A percentile compares a stretch with the other conserved stretches of the same genome.
phyloP scores from a whole-genome alignment of 1,140 invertebrate genomes.

The Drosophila nikananu region DNA sequence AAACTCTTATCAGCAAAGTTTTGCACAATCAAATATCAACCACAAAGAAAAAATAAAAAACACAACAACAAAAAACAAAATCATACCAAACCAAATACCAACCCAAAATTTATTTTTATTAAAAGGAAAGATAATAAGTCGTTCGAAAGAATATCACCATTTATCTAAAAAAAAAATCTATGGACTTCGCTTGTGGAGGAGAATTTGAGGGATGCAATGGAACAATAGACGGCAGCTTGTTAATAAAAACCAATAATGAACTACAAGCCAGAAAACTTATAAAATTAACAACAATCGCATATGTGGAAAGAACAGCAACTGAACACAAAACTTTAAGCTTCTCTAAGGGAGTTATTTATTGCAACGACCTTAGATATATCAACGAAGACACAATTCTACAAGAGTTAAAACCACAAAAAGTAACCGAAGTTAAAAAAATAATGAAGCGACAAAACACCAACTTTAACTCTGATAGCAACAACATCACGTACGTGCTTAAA shows the following conservation, averaged over 20 bases:
- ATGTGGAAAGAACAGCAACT: slow-evolving; percentile 1
- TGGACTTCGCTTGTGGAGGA: no score
- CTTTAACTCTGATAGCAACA: slow-evolving; percentile 3
- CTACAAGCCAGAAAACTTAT: slow-evolving; percentile 3
- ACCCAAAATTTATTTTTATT: slow-evolving; percentile 6
- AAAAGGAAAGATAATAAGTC: background rate
- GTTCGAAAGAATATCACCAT: no score
- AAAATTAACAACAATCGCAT: slow-evolving; percentile 7
- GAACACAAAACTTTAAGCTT: slow-evolving; percentile 20
- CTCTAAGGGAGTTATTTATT: slow-evolving; percentile 14
- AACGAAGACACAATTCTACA: slow-evolving; percentile 12
- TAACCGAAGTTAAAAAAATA: slow-evolving; percentile 16
- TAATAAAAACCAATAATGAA: slow-evolving; percentile 17
- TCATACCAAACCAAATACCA: background rate
- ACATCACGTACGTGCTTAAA: slow-evolving; percentile 4
- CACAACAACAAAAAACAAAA: slow-evolving; percentile 9
- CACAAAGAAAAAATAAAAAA: slow-evolving; percentile 16
- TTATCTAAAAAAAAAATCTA: no score
- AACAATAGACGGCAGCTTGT: background rate
- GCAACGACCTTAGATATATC: slow-evolving; percentile 3
- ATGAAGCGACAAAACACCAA: slow-evolving; percentile 10
- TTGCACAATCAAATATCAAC: background rate
- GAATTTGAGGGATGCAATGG: no score
- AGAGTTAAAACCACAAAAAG: slow-evolving; percentile 20
- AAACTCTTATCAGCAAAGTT: no score